A percentile compares a stretch with the other conserved stretches of the same genome.
These are phyloP conservation scores for Nymphalis polychloros DNA, from an alignment of 2,888 invertebrate genomes.

Conservation along the genomic window DNA sequence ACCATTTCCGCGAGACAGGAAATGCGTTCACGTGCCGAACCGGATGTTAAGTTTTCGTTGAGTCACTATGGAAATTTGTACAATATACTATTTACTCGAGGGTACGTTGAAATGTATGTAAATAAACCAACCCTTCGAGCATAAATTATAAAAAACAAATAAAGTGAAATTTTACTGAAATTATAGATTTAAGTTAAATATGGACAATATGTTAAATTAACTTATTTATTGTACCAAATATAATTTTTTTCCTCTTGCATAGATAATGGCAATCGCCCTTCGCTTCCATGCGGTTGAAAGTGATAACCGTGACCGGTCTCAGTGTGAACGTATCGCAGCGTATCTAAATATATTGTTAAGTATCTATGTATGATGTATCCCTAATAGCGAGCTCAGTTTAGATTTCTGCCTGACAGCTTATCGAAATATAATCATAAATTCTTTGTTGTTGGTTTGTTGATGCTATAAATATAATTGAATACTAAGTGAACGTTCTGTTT, in stretches of 20 bases:
- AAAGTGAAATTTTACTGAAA: background rate
- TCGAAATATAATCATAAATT: no score
- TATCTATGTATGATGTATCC: background rate
- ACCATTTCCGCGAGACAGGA: constrained; percentile 47
- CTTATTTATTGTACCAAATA: no score
- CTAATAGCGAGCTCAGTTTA: background rate
- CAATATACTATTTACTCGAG: constrained; percentile 21
- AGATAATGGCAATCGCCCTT: constrained; percentile 8
- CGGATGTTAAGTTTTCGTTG: constrained; percentile 52
- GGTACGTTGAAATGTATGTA: background rate
- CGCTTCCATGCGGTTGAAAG: constrained; percentile 9
- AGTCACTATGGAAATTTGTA: constrained; percentile 39
- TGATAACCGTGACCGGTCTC: constrained; percentile 12
- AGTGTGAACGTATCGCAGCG: background rate
- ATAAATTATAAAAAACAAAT: background rate
- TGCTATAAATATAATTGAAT: no score
- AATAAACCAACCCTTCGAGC: background rate
- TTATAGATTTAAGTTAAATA: no score
- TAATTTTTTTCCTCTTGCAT: background rate
- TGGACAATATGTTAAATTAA: no score
- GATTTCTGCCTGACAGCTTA: no score
- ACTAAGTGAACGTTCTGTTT: no score
- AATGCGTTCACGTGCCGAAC: constrained; percentile 53
- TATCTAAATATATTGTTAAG: constrained; percentile 7
- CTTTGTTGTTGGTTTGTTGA: no score